Evolutionary conservation across 2,888 invertebrate genomes (phyloP).

Genomic region (Cremastobaeus sp.): DNA sequence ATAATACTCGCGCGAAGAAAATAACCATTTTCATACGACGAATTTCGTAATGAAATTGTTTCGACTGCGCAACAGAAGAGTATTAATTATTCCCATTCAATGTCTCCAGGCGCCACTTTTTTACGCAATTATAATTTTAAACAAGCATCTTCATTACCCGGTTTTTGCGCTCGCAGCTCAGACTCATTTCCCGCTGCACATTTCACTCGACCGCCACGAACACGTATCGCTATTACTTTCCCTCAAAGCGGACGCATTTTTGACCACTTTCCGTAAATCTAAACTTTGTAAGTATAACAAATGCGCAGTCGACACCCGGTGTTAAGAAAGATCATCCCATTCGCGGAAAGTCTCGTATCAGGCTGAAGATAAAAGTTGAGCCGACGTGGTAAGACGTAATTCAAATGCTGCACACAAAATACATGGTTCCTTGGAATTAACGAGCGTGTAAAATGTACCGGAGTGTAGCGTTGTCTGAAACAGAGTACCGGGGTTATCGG

Average conservation of each 20-base stretch:
- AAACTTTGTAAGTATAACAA: too few species aligned
- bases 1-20: constrained; percentile 10
- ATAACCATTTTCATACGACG: neutral
- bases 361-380: constrained; percentile 22
- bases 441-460: constrained; percentile 28
- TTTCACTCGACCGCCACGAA: too few species aligned
- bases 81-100: too few species aligned
- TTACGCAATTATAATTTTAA: too few species aligned
- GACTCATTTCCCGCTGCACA: too few species aligned
- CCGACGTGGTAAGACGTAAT: constrained; percentile 9
- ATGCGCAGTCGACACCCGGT: neutral
- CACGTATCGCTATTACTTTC: too few species aligned
- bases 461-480: constrained; percentile 13
- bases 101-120: too few species aligned
- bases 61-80: too few species aligned
- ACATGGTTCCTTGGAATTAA: constrained; percentile 10
- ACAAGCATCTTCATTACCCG: too few species aligned
- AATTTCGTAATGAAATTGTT: constrained; percentile 6
- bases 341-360: constrained; percentile 11
- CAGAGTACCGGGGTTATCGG: constrained; percentile 2
- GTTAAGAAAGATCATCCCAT: neutral
- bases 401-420: constrained; percentile 12
- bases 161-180: too few species aligned
- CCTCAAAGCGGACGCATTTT: neutral
- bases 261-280: neutral